Evolutionary conservation across 2,888 invertebrate species (phyloP).

Genomic region (Sphaerophoria rueppellii): DNA sequence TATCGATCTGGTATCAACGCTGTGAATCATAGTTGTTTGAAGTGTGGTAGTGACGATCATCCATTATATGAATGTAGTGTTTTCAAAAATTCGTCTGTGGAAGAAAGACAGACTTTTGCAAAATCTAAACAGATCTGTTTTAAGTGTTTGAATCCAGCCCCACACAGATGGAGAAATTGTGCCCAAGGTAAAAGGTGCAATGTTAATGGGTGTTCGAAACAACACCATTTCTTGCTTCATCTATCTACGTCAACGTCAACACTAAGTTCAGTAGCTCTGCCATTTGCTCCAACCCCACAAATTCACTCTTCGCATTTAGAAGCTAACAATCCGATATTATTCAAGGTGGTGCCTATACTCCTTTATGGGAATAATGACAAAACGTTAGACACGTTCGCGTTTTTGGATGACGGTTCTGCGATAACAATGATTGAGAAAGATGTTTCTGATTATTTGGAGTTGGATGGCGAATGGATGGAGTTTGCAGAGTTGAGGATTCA

Average conservation of each 20-base stretch:
- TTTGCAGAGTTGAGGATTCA: conserved; percentile 13
- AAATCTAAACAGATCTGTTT: background rate
- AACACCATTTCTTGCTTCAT: conserved; percentile 18
- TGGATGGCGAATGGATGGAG: conserved; percentile 17
- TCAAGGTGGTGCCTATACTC: conserved; percentile 23
- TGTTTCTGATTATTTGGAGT: conserved; percentile 22
- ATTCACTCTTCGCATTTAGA: conserved; percentile 22
- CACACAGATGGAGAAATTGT: conserved; percentile 16
- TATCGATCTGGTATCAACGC: too few relatives aligned
- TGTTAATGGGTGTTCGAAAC: conserved; percentile 4
- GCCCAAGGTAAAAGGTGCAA: conserved; percentile 15
- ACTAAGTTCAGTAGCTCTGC: background rate
- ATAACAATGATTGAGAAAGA: conserved; percentile 38
- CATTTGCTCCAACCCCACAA: conserved; percentile 6
- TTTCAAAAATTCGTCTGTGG: conserved; percentile 3
- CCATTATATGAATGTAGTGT: conserved; percentile 8
- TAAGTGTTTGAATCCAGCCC: conserved; percentile 1
- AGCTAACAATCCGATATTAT: conserved; percentile 9
- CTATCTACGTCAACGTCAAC: background rate
- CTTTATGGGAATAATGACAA: conserved; percentile 18
- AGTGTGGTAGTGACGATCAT: conserved; percentile 9
- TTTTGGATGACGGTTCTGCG: conserved; percentile 28
- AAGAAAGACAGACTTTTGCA: background rate
- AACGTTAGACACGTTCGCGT: conserved; percentile 8
- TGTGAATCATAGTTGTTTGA: background rate